Evolutionary conservation across 2,113 vertebrate genomes (phyloP).

Genomic region (Pica pica): DNA sequence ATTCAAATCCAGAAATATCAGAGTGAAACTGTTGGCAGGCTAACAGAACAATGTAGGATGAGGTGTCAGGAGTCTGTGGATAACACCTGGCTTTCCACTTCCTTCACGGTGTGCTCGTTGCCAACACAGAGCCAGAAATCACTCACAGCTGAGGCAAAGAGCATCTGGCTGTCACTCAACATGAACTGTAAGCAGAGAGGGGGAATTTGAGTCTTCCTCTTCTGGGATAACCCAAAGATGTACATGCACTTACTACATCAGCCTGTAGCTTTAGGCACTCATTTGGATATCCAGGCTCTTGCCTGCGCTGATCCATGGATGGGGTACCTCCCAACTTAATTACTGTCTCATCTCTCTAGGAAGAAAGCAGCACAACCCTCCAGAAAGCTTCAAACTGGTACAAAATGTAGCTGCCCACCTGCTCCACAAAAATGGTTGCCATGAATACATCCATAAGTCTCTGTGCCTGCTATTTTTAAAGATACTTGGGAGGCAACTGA

Average conservation of each 20-base stretch:
- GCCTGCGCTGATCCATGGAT: rapidly evolving
- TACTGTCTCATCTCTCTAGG: background rate
- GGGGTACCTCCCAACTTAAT: background rate
- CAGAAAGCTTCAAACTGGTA: background rate
- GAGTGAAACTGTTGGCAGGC: background rate
- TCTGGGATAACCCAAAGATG: background rate
- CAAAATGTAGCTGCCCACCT: slow-evolving; percentile 16
- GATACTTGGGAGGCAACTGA: slow-evolving; percentile 12
- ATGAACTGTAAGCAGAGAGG: background rate
- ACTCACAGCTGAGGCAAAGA: background rate
- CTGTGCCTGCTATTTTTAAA: slow-evolving; percentile 37
- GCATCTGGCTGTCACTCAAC: slow-evolving; percentile 24
- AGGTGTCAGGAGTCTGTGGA: slow-evolving; percentile 9
- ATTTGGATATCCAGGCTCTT: background rate
- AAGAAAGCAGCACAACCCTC: background rate
- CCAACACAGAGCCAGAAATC: slow-evolving; percentile 1
- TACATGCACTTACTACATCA: background rate
- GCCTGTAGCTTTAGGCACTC: background rate
- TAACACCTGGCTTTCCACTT: slow-evolving; percentile 52
- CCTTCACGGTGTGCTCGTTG: background rate
- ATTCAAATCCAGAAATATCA: slow-evolving; percentile 8
- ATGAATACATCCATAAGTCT: slow-evolving; percentile 12
- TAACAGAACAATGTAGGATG: background rate
- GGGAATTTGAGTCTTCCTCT: background rate
- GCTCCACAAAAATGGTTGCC: slow-evolving; percentile 29